Percentiles rank a stretch among this genome's conserved stretches.
Evolutionary conservation across 2,888 invertebrate genomes (phyloP).

Genomic region (Mesochorus sp.): DNA sequence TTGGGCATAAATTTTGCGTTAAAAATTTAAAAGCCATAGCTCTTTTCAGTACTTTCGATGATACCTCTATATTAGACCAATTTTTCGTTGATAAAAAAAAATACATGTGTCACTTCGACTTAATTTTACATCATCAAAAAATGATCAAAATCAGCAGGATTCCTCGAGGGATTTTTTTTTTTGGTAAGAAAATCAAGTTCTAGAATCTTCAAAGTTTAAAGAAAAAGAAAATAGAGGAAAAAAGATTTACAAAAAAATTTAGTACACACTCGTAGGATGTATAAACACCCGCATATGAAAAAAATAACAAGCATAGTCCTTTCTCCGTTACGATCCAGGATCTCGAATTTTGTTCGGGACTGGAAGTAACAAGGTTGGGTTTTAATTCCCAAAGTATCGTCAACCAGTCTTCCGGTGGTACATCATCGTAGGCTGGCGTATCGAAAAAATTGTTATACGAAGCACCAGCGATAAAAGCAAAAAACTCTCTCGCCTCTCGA

Average conservation of each 20-base stretch:
- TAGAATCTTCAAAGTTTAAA: too few relatives aligned
- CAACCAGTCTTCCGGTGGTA: constrained; percentile 68
- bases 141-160: too few relatives aligned
- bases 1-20: too few relatives aligned
- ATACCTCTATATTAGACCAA: too few relatives aligned
- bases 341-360: neutral
- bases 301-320: constrained; percentile 67
- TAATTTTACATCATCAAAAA: too few relatives aligned
- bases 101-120: too few relatives aligned
- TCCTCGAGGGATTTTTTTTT: constrained; percentile 15
- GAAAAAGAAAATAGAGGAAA: too few relatives aligned
- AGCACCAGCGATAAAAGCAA: constrained; percentile 64
- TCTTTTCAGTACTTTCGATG: too few relatives aligned
- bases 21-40: too few relatives aligned
- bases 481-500: constrained; percentile 65
- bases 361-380: constrained; percentile 23
- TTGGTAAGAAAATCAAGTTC: neutral
- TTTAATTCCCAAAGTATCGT: constrained; percentile 69
- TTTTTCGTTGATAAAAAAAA: too few relatives aligned
- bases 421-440: constrained; percentile 62
- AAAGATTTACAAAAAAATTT: too few relatives aligned
- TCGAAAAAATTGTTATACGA: constrained; percentile 62
- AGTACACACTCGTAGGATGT: constrained; percentile 65
- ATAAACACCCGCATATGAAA: constrained; percentile 60
- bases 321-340: constrained; percentile 68